Evolutionary conservation across 64 coral and sea anemone genomes (phyloP), one percentile per base, ranked within the genome.

Genomic region (Montipora cactus): DNA sequence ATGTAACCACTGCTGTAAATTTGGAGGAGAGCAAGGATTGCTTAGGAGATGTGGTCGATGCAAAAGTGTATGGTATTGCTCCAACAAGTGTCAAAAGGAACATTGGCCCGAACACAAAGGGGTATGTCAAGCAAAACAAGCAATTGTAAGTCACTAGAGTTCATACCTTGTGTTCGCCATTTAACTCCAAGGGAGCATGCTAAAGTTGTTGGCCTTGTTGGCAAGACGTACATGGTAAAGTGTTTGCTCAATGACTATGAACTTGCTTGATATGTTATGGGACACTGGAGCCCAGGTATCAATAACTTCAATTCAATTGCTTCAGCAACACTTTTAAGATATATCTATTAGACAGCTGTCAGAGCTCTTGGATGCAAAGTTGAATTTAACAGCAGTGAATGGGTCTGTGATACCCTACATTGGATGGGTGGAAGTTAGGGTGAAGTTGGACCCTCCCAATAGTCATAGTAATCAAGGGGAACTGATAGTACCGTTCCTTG

Each of bases 231-330:
- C 46, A 69, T 76, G 44, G 81, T 92, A 9, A 75, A 73, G 44
- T 87, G 76, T 48, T 80, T 79, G 13, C 87, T 93, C 25, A 73
- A 88, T 93, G 84, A 67, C 59, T 44, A 20, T 79, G 22, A 51
- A 16, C 18, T 37, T 37, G 37, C 37, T 49, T 46, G 25, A 77
- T 20, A 72, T 78, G 49, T 86, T 92, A 48, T 85, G 90, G 90
- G 89, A 91, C 90, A 91, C 90, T 76, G 90, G 90, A 49, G 90
- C 90, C 68, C 90, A 92, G 69, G 90, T 85, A 16, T 92, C 90
- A 23, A 92, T 92, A 58, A 58, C 83, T 0, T 19, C 53, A 37
- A 50, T 37, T 8, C 5, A 52, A 3, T 92, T 77, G 12, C 18
- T 92, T 7, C 18, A 83, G 61, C 16, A 72, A 53, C 16, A 86